Conservation (phyloP, 2,888 invertebrate species). For the Cetonia aurata region DNA sequence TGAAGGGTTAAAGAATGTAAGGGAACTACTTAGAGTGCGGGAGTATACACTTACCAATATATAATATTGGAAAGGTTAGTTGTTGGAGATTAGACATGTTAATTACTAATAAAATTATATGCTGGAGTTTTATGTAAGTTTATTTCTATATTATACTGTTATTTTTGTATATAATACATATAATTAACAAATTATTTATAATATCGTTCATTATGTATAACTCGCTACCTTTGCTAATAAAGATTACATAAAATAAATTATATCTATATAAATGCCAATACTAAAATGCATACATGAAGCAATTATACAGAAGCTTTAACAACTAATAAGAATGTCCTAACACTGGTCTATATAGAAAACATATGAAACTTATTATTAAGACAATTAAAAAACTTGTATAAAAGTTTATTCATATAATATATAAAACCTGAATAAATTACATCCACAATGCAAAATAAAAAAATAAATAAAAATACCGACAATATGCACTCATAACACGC, state of each 20-base stretch:
- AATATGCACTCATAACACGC: slow-evolving; percentile 8
- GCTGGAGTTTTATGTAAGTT: slow-evolving; percentile 43
- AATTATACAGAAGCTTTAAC: slow-evolving; percentile 49
- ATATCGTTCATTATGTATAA: slow-evolving; percentile 55
- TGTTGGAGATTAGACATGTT: too few species aligned
- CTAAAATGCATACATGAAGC: slow-evolving; percentile 51
- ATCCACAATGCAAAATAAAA: slow-evolving; percentile 38
- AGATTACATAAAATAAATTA: slow-evolving; percentile 52
- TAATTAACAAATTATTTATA: slow-evolving; percentile 52
- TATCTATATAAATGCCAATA: slow-evolving; percentile 54
- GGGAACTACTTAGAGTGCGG: too few species aligned
- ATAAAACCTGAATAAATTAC: slow-evolving; percentile 45
- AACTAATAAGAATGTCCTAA: slow-evolving; percentile 38
- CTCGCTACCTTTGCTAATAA: slow-evolving; percentile 51
- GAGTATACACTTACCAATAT: too few species aligned
- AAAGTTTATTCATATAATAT: slow-evolving; percentile 31
- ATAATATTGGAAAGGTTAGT: too few species aligned
- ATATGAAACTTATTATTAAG: slow-evolving; percentile 31
- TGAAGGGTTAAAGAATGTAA: too few species aligned
- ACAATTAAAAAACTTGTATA: slow-evolving; percentile 41
- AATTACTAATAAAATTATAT: too few species aligned
- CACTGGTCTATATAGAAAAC: slow-evolving; percentile 42
- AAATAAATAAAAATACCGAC: slow-evolving; percentile 42
- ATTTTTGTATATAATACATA: slow-evolving; percentile 56
- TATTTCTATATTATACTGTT: slow-evolving; percentile 56